Evolutionary conservation across 2,113 vertebrate species (phyloP), one percentile per base, ranked within the genome.

Genomic region (Dicerorhinus sumatrensis): DNA sequence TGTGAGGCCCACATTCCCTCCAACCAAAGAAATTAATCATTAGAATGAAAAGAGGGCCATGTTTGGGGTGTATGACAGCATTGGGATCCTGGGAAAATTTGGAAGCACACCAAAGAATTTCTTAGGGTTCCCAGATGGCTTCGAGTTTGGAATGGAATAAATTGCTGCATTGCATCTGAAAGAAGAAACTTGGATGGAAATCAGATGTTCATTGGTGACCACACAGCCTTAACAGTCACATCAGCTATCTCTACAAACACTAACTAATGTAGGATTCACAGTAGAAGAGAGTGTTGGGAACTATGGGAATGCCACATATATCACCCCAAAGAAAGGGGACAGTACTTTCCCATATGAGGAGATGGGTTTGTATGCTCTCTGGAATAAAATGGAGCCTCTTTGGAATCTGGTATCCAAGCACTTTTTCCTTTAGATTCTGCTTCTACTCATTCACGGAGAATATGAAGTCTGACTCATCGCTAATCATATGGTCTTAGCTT

Each of bases 61-160:
- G 97, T 99, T 98, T 88, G 99, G 99, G 1, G 97, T 99, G 17
- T 99, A 99, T 88, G 99, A 99, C 96, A 99, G 99, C 98, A 99
- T 99, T 7, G 99, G 99, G 9, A 99, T 99, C 91, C 96, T 99
- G 94, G 99, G 99, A 99, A 91, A 98, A 99, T 99, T 92, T 98
- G 98, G 93, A 98, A 98, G 5, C 99, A 99, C 82, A 99, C 99
- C 0, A 99, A 99, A 98, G 97, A 98, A 70, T 96, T 99, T 54
- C 99, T 99, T 6, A 0, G 31, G 2, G 99, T 98, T 13, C 99
- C 99, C 16, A 96, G 17, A 48, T 99, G 99, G 99, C 76, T 99
- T 90, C 98, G 97, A 60, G 99, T 93, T n/a, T 99, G 99, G 98
- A 98, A 80, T 48, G 99, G 12, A 99, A 99, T 0, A 99, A 99